Evolutionary conservation across 1,140 invertebrate species (phyloP), one percentile per base, ranked within the genome.

Genomic region (Chironomus tepperi): DNA sequence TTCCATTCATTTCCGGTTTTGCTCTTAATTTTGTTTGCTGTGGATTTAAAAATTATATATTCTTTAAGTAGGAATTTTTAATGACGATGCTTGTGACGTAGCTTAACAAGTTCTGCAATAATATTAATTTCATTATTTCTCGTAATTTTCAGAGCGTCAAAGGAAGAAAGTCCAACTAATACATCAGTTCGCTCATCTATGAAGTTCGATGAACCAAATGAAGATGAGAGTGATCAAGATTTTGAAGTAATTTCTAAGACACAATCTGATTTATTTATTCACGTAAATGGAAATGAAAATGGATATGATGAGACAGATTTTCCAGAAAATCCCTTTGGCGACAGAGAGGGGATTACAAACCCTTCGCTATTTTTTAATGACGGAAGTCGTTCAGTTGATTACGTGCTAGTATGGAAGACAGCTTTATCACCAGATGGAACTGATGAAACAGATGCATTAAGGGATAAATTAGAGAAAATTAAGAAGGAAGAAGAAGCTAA

Each of bases 351-450:
- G 0, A 65, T 3, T 3, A 8, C 43, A 18, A 83, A 86, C 77
- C 83, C 85, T 0, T 87, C 87, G 2, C 81, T 91, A 75, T 89
- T 85, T 74, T 91, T 92, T 79, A 84, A 84, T 67, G 90, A 92
- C 81, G 88, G 87, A 3, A 81, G 86, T 1, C 83, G 89, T 19
- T 88, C 89, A 2, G 89, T 93, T 77, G 91, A 93, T 82, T 94
- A 91, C 85, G 86, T 93, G 74, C 78, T 94, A 73, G 91, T 91
- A 10, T 93, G 90, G 88, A 88, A 91, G 80, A 83, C 19, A 19
- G 7, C 19, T 1, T 8, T 70, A 5, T 18, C 65, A 10, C 9
- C 3, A 5, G 82, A 42, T 80, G 79, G 7, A 19, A 16, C n/a
- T 73, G 74, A 80, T 34, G 75, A 75, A 8, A 79, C 79, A 73